These are phyloP conservation scores for Hepsetus odoe DNA, from an alignment of 2,113 vertebrate species.

Conservation along the genomic window DNA sequence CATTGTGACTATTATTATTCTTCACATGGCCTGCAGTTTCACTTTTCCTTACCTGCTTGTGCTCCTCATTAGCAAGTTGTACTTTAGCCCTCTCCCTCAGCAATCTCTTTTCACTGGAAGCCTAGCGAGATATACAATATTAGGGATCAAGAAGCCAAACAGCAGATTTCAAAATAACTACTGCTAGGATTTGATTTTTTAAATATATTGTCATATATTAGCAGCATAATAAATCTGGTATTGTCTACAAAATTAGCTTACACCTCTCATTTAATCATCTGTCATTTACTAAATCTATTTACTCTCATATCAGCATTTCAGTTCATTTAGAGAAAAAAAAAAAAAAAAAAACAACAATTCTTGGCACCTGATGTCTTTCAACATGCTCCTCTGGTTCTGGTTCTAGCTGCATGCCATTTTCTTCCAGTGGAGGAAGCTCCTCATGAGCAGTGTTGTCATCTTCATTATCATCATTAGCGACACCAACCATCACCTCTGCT, in stretches of 20 bases:
- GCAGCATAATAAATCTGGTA: too few relatives aligned
- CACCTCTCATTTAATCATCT: too few relatives aligned
- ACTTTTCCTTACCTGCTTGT: slow-evolving; percentile 39
- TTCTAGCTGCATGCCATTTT: slow-evolving; percentile 49
- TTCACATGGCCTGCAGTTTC: neutral
- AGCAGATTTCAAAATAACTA: neutral
- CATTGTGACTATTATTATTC: neutral
- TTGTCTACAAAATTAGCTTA: too few relatives aligned
- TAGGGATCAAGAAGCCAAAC: too few relatives aligned
- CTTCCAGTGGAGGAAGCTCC: slow-evolving; percentile 54
- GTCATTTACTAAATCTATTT: neutral
- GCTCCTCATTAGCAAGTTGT: neutral
- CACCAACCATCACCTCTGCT: neutral
- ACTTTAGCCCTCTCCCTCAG: slow-evolving; percentile 61
- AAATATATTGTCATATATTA: too few relatives aligned
- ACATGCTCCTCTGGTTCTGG: slow-evolving; percentile 52
- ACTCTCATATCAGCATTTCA: neutral
- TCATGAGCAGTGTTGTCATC: slow-evolving; percentile 30
- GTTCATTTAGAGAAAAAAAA: neutral
- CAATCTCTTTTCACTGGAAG: slow-evolving; percentile 52
- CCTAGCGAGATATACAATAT: slow-evolving; percentile 55
- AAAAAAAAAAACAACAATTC: neutral
- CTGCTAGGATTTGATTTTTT: neutral
- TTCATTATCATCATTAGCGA: slow-evolving; percentile 22
- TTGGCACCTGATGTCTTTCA: slow-evolving; percentile 73